Conservation (phyloP, 1,140 invertebrate species). For the Onthophagus taurus region DNA sequence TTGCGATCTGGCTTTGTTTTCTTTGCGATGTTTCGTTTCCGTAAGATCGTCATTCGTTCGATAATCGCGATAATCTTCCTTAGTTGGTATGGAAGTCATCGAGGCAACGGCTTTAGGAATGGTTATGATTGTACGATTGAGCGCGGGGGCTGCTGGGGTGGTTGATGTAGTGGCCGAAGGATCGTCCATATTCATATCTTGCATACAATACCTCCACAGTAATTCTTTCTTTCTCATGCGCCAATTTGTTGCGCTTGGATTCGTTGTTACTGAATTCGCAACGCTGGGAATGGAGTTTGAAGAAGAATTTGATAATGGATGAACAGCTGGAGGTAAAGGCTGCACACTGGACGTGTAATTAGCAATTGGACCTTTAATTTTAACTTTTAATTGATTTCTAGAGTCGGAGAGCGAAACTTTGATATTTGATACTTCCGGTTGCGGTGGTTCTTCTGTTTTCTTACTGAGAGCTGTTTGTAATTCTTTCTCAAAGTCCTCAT, state of each 20-base stretch:
- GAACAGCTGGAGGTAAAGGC: slow-evolving; percentile 33
- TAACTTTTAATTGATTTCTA: slow-evolving; percentile 77
- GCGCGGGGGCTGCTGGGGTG: slow-evolving; percentile 49
- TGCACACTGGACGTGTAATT: slow-evolving; percentile 57
- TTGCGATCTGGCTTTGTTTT: slow-evolving; percentile 38
- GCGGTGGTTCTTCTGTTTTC: slow-evolving; percentile 38
- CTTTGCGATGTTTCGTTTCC: slow-evolving; percentile 58
- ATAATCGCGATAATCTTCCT: slow-evolving; percentile 66
- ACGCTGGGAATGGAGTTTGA: slow-evolving; percentile 16
- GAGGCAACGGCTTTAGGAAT: slow-evolving; percentile 80
- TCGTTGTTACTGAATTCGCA: slow-evolving; percentile 17
- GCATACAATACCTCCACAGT: slow-evolving; percentile 72
- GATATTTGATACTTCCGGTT: slow-evolving; percentile 43
- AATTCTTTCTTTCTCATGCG: slow-evolving; percentile 86
- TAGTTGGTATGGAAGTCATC: slow-evolving; percentile 72
- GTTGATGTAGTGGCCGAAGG: slow-evolving; percentile 42
- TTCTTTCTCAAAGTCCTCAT: slow-evolving; percentile 72
- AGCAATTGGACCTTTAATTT: slow-evolving; percentile 82
- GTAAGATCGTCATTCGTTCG: slow-evolving; percentile 45
- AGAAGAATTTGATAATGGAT: slow-evolving; percentile 33
- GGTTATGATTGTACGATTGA: slow-evolving; percentile 63
- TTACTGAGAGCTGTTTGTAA: slow-evolving; percentile 54
- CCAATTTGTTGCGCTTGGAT: slow-evolving; percentile 54
- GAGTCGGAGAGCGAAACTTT: slow-evolving; percentile 65
- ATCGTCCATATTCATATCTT: slow-evolving; percentile 77